Conservation (phyloP, 2,797 vertebrate genomes). For the Acrocephalus scirpaceus region DNA sequence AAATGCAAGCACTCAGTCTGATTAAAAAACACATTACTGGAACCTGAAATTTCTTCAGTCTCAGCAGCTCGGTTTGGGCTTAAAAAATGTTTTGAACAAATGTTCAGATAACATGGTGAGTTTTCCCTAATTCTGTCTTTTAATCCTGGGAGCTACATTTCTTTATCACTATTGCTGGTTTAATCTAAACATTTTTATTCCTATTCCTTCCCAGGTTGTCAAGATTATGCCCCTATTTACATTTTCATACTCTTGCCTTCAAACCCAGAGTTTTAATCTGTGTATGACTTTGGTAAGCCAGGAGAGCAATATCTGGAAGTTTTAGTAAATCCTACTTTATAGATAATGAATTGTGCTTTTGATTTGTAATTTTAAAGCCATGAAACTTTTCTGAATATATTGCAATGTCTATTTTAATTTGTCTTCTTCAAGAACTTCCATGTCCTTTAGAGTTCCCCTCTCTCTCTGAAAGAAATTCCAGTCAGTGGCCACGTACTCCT, state of each 20-base stretch:
- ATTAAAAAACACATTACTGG: not conserved
- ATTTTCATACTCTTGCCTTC: not conserved
- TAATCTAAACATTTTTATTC: not conserved
- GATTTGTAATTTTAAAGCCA: not conserved
- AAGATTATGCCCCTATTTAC: not conserved
- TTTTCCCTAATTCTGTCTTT: not conserved
- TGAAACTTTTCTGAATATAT: not conserved
- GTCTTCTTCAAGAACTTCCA: not conserved
- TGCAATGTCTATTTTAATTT: not conserved
- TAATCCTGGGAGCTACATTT: not conserved
- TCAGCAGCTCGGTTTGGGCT: not conserved
- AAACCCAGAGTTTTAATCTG: not conserved
- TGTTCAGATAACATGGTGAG: not conserved
- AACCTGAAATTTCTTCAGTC: not conserved
- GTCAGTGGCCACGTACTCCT: slow-evolving; percentile 5
- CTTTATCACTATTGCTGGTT: not conserved
- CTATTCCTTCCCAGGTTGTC: not conserved
- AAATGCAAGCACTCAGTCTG: not conserved
- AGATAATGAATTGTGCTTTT: not conserved
- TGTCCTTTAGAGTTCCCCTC: not conserved
- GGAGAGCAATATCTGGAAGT: not conserved
- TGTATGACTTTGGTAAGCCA: not conserved
- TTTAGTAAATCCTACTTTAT: not conserved
- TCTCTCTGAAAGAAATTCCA: slow-evolving; percentile 18
- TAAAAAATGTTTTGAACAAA: not conserved